Evolutionary conservation across 2,113 vertebrate genomes (phyloP), one percentile per base, ranked within the genome.

Genomic region (Trochalopteron elliotii): DNA sequence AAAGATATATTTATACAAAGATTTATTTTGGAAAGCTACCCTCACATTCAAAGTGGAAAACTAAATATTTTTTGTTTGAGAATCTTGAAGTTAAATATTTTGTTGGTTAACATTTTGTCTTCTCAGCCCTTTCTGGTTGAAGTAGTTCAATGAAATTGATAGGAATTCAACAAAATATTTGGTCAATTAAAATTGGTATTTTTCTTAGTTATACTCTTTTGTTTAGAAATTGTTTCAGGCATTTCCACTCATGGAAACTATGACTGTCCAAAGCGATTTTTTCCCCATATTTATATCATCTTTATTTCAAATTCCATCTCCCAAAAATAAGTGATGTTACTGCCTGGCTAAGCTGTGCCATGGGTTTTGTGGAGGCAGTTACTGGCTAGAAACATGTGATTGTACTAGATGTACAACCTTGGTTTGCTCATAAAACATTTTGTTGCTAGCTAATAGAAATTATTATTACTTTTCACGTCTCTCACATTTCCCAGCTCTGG

Each of bases 1-100:
- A 63, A 39, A 94, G 80, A 63, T 77, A 40, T 72, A 83, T 90
- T 92, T 93, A 31, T 56, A 49, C 50, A 92, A 69, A 83, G 56
- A 71, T 70, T 60, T 71, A 37, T 93, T 96, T 90, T 94, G 72
- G 86, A 95, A 92, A 96, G 56, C 33, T 67, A 81, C 19, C 33
- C 52, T 68, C 40, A 5, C 13, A 87, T 87, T 93, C 67, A 50
- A 53, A 86, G 49, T 53, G 59, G 75, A 90, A 97, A 94, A 49
- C 7, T 19, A 87, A 90, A 72, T 92, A 83, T 90, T 90, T 81
- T 50, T 74, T 76, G 23, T 49, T 90, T 90, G 31, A 69, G 63
- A 90, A 56, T 83, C 63, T 50, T 77, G 50, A 91, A 64, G 39
- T 23, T 60, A 91, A 89, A 86, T 90, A 67, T 94, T 92, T 84